Evolutionary conservation across 2,888 invertebrate species (phyloP).

Genomic region (Machimus rusticus): DNA sequence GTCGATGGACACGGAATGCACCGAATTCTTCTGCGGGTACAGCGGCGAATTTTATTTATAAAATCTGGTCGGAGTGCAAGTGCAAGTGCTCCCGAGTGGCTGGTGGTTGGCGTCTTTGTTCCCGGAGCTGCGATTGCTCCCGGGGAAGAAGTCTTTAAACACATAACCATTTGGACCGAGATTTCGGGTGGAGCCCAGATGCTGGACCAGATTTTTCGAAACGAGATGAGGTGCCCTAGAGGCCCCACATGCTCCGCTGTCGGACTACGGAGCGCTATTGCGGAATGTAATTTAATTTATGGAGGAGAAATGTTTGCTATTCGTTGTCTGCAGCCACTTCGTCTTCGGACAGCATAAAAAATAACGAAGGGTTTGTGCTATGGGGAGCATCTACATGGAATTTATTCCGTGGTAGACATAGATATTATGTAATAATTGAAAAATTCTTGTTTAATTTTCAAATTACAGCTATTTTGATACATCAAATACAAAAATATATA

Average conservation of each 20-base stretch:
- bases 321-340: not conserved
- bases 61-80: not conserved
- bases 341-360: not conserved
- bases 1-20: not conserved
- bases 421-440: not conserved
- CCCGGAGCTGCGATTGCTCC: not conserved
- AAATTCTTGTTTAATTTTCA: not conserved
- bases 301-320: not conserved
- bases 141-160: conserved; percentile 26
- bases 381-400: no score
- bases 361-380: not conserved
- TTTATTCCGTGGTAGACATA: not conserved
- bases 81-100: not conserved
- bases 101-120: not conserved
- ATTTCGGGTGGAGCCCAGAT: not conserved
- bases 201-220: not conserved
- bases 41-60: conserved; percentile 17
- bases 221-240: not conserved
- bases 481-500: no score
- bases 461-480: not conserved
- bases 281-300: not conserved
- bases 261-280: not conserved
- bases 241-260: not conserved
- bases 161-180: not conserved
- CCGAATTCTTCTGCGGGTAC: not conserved